Evolutionary conservation across 2,113 vertebrate genomes (phyloP).

Genomic region (Pteruthius melanotis): DNA sequence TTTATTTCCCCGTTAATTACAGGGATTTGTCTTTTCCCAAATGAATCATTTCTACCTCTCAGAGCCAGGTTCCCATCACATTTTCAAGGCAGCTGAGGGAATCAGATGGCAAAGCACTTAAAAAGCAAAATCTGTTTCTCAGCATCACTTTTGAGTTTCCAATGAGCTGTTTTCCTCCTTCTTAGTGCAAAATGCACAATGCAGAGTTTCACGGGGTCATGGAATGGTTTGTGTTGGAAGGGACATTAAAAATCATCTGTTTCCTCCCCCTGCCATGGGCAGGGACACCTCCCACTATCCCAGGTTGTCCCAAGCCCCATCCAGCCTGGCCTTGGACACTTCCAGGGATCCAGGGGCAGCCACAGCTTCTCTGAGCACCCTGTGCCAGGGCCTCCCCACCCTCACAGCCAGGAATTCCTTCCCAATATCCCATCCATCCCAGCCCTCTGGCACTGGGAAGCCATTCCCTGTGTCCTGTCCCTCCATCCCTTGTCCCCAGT

Average conservation of each 20-base stretch:
- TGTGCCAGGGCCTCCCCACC: rapidly evolving
- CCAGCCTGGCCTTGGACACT: neutral
- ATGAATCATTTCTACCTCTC: neutral
- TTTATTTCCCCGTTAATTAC: neutral
- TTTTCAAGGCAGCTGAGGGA: neutral
- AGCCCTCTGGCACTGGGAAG: neutral
- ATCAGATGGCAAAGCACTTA: neutral
- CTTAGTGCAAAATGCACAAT: too few species aligned
- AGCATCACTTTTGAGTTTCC: neutral
- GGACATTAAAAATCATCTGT: rapidly evolving
- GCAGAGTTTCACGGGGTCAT: rapidly evolving
- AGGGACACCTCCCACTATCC: rapidly evolving
- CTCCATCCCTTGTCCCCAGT: neutral
- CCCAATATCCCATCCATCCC: neutral
- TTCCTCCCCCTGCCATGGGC: too few species aligned
- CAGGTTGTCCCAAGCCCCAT: neutral
- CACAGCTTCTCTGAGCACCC: neutral
- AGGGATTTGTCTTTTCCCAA: neutral
- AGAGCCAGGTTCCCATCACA: neutral
- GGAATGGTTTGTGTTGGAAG: neutral
- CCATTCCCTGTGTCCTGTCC: neutral
- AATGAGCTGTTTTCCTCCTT: neutral
- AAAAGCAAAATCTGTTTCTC: neutral
- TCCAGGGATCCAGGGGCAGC: neutral
- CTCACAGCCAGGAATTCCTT: rapidly evolving